Base-by-base conservation (phyloP, 2,888 invertebrate species). In the Eudemis profundana region DNA sequence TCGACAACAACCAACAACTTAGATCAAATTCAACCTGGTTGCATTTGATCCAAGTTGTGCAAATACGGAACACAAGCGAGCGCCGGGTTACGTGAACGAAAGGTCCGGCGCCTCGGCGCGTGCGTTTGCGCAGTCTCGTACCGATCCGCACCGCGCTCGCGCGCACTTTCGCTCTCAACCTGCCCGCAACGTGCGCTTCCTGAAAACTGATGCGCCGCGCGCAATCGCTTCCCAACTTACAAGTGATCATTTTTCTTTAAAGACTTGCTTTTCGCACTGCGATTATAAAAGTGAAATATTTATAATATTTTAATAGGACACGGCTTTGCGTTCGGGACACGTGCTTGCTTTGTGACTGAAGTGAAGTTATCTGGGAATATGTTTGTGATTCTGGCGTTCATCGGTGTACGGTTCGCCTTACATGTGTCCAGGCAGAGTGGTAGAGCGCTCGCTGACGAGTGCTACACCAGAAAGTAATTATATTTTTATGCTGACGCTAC, bases 371-470 rank as follows among this genome's bases (percentile, higher is more conserved):
- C 66, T 63, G 69, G 71, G 75, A 87, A 82, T 83, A 90, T 92
- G 91, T 84, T 92, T 74, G 90, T 90, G 83, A 89, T 92, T 69
- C 76, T 91, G 62, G 92, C 90, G 15, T 92, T 90, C 68, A 89
- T 90, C 67, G 91, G 91, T 29, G 90, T 92, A 17, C 80, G 92
- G 59, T 92, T 90, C 70, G 89, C 85, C 56, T 81, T 92, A 65
- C 85, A 91, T 85, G 88, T 92, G 83, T 92, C 92, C 70, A 75
- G 89, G 78, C 92, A 92, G 74, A 91, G 87, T 73, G 86, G 83
- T 36, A 77, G 89, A 40, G 89, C 90, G 40, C 83, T 91, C 72
- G 92, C 92, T 29, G 85, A 92, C 73, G 92, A 92, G 81, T 92
- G 92, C 77, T 92, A 92, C 78, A 91, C 90, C 67, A 84, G 92